Evolutionary conservation across 2,888 invertebrate species (phyloP), one percentile per base, ranked within the genome.

Genomic region (Eupithecia dodoneata): DNA sequence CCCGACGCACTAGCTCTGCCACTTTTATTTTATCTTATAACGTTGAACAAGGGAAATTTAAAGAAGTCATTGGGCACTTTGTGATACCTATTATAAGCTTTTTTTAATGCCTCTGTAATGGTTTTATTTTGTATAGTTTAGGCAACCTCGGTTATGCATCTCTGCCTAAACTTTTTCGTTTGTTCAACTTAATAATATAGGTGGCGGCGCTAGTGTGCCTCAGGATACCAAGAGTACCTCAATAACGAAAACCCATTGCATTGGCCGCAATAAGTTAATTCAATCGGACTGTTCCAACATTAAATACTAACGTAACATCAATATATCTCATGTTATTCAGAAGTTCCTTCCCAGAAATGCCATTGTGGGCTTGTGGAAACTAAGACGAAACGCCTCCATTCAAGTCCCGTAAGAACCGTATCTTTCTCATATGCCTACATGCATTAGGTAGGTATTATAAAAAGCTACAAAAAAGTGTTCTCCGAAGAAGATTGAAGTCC

Each of bases 281-380:
- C 3, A n/a, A n/a, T 55, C 7, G n/a, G n/a, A 55, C n/a, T 55
- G 30, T 30, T 30, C 30, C 30, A 30, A 30, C 30, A 30, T 30
- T 30, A 30, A 0, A 59, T 3, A 59, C 9, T 2, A 18, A 9
- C 55, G 55, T 59, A 9, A 59, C 42, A 42, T 42, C 42, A 66
- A 42, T 42, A 5, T 0, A 44, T 69, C 45, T 9, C 45, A 2
- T 41, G 42, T 66, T 66, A 3, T 13, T 66, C 4, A 15, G 10
- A 4, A 63, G 63, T 18, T 30, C 4, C 72, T 86, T 86, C 85
- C 74, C 80, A 82, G 85, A 85, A 86, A 84, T 81, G 74, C 79
- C 81, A 79, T 82, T 84, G 82, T 87, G 82, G 82, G 85, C 83
- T 86, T 87, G 89, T 88, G 89, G 87, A 87, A 88, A 88, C 85